Evolutionary conservation across 2,888 invertebrate species (phyloP).

Genomic region (Podotricha telesiphe): DNA sequence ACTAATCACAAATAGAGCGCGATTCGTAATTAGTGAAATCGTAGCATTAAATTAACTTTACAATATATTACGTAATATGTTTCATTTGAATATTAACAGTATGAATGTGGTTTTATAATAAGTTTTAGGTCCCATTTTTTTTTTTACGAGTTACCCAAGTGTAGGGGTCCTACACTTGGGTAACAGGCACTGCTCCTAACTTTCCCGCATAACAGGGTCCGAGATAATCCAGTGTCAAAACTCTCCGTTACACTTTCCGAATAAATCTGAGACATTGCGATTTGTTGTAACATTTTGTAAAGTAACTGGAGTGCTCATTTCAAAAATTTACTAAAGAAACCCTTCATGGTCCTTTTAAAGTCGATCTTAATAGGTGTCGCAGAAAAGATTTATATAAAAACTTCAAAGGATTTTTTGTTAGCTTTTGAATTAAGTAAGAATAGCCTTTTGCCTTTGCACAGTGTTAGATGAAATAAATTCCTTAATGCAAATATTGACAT

Average conservation of each 20-base stretch:
- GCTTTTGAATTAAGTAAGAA: constrained; percentile 30
- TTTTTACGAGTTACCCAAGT: too few species aligned
- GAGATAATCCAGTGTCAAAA: too few species aligned
- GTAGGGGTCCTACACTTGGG: too few species aligned
- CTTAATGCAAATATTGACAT: background rate
- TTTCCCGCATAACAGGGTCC: too few species aligned
- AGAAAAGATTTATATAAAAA: constrained; percentile 29
- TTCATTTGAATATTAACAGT: background rate
- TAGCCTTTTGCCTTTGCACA: constrained; percentile 12
- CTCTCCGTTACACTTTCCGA: too few species aligned
- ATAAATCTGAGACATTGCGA: too few species aligned
- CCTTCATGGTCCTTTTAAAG: constrained; percentile 25
- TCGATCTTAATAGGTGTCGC: constrained; percentile 33
- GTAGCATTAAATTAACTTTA: constrained; percentile 12
- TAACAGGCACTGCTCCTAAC: too few species aligned
- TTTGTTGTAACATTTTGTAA: constrained; percentile 5
- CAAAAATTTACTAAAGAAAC: constrained; percentile 24
- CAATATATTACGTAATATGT: background rate
- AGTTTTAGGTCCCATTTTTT: too few species aligned
- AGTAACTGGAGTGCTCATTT: constrained; percentile 21
- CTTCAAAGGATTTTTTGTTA: constrained; percentile 25
- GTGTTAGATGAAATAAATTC: constrained; percentile 14
- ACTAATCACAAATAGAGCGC: constrained; percentile 5
- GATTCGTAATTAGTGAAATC: constrained; percentile 9
- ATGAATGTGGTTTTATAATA: background rate